Conservation (phyloP, 53 echinoderm and acorn worm genomes). For the Arbacia lixula region DNA sequence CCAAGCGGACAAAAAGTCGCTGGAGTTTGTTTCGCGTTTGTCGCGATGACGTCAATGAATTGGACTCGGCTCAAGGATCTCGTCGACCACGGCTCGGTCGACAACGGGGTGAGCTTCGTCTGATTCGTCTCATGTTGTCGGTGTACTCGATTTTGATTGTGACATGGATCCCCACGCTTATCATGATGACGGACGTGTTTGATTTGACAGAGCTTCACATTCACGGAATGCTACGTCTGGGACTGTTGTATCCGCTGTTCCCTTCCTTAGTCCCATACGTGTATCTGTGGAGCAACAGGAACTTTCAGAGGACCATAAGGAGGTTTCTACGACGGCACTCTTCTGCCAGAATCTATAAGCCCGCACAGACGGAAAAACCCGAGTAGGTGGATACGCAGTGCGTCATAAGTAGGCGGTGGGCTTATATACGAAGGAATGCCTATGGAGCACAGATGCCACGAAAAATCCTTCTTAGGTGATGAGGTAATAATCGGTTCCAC, state of each 20-base stretch:
- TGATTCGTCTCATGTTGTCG: constrained; percentile 33
- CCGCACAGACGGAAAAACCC: too few relatives aligned
- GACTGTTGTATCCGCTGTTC: constrained; percentile 37
- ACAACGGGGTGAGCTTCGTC: constrained; percentile 39
- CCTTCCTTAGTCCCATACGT: constrained; percentile 41
- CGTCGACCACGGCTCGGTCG: constrained; percentile 48
- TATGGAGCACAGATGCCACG: too few relatives aligned
- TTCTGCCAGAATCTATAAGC: constrained; percentile 27
- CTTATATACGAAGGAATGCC: too few relatives aligned
- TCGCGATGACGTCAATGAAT: background rate
- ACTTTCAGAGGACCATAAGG: constrained; percentile 27
- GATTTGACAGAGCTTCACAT: constrained; percentile 30
- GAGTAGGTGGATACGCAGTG: too few relatives aligned
- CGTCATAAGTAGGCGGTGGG: too few relatives aligned
- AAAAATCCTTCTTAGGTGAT: too few relatives aligned
- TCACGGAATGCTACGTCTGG: constrained; percentile 23
- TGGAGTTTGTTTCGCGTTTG: background rate
- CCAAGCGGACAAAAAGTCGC: background rate
- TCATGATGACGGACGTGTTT: constrained; percentile 36
- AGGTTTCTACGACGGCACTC: constrained; percentile 30
- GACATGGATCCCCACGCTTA: constrained; percentile 36
- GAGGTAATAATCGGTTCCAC: too few relatives aligned
- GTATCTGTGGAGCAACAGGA: constrained; percentile 52
- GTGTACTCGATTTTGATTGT: constrained; percentile 26
- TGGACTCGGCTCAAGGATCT: background rate